A percentile compares a stretch with the other conserved stretches of the same genome.
Conservation (phyloP, 1,140 invertebrate genomes). For the Ceratitis capitata region DNA sequence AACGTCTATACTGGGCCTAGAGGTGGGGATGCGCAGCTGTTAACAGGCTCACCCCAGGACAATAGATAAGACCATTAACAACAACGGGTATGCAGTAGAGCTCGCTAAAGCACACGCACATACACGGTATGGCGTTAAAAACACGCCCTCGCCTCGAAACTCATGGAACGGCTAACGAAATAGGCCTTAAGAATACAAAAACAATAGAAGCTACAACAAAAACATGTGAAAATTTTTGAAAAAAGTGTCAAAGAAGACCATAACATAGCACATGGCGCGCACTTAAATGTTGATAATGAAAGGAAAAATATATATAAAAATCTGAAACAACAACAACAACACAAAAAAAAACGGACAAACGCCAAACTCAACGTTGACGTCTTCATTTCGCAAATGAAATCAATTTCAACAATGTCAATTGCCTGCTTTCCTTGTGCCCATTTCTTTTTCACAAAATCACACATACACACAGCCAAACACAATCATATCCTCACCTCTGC, state of each 20-base stretch:
- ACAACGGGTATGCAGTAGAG: no score
- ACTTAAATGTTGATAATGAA: not conserved
- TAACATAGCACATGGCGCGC: not conserved
- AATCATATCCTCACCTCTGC: not conserved
- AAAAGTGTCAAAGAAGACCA: not conserved
- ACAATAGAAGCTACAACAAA: not conserved
- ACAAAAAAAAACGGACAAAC: not conserved
- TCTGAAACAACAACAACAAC: not conserved
- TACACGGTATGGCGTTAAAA: not conserved
- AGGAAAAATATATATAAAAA: no score
- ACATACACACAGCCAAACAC: not conserved
- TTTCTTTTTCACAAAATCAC: not conserved
- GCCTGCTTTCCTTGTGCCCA: constrained; percentile 18
- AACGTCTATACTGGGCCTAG: no score
- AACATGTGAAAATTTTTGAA: no score
- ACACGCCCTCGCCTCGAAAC: not conserved
- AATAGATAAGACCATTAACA: not conserved
- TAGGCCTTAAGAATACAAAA: not conserved
- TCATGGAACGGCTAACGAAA: not conserved
- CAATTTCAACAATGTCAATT: constrained; percentile 33
- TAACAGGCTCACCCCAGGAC: no score
- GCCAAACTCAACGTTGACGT: no score
- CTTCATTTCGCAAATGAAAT: constrained; percentile 33
- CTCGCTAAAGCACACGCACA: not conserved
- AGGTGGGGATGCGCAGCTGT: no score